phyloP scores from a whole-genome alignment of 2,888 invertebrate genomes.

The Galerucella pusilla region DNA sequence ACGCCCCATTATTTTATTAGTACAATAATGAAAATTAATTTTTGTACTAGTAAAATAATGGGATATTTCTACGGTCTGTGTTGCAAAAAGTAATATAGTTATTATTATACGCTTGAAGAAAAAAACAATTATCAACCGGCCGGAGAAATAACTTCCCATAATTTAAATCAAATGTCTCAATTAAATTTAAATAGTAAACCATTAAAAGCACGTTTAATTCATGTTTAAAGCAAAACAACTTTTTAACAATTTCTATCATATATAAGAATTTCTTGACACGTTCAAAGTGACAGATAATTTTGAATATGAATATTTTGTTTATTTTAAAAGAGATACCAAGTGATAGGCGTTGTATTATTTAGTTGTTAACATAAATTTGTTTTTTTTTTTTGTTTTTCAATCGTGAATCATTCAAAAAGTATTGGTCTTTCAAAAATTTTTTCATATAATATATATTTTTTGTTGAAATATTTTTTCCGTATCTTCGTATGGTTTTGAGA shows the following conservation, averaged over 20 bases:
- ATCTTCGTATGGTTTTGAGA: no score
- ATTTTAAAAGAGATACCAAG: not conserved
- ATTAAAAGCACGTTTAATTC: not conserved
- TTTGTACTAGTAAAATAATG: no score
- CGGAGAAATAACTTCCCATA: slow-evolving; percentile 3
- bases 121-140: slow-evolving; percentile 6
- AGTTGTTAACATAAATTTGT: not conserved
- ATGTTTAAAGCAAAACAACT: slow-evolving; percentile 3
- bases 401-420: no score
- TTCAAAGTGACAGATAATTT: not conserved
- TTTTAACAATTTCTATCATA: not conserved
- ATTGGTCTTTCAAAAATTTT: no score
- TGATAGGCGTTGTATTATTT: not conserved
- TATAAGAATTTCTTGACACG: not conserved
- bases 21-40: no score
- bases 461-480: no score
- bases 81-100: no score
- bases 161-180: slow-evolving; percentile 16
- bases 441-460: no score
- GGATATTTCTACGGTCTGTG: no score
- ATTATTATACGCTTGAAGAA: no score
- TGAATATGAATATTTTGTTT: not conserved
- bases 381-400: not conserved
- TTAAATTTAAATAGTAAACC: slow-evolving; percentile 8
- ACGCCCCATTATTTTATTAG: no score